phyloP scores from a whole-genome alignment of 2,113 vertebrate genomes.

The Eudorcas thomsonii region DNA sequence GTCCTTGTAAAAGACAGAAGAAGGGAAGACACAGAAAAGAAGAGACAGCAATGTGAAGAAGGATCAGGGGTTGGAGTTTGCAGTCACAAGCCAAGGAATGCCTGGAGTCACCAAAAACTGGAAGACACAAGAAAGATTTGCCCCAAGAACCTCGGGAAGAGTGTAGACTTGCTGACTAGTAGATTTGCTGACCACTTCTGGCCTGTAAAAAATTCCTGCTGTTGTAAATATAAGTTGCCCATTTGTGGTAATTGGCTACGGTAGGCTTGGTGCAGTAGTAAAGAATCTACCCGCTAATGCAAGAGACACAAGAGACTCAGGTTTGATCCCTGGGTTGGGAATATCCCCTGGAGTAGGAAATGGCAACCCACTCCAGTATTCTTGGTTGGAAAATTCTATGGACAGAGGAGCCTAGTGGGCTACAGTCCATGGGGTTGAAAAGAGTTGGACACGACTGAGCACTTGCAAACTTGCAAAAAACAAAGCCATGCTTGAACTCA shows the following conservation, averaged over 20 bases:
- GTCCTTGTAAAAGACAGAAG: background rate
- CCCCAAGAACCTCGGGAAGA: background rate
- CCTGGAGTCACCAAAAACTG: background rate
- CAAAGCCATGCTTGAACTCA: background rate
- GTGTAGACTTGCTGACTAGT: fast-evolving
- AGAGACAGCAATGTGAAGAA: background rate
- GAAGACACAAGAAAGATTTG: background rate
- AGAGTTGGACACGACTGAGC: background rate
- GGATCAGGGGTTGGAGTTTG: fast-evolving
- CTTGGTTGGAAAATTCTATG: background rate
- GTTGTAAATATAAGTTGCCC: background rate
- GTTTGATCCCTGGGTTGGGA: background rate
- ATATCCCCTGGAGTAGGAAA: background rate
- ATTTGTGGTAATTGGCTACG: background rate
- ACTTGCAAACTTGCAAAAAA: background rate
- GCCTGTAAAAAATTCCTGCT: background rate
- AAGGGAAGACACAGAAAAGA: background rate
- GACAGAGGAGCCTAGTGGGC: background rate
- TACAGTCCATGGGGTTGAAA: background rate
- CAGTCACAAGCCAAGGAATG: background rate
- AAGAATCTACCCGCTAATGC: background rate
- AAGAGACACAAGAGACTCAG: background rate
- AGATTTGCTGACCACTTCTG: background rate
- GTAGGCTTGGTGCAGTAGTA: background rate
- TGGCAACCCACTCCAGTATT: background rate